Conservation (phyloP, 1,140 invertebrate genomes). For the Acyrthosiphon pisum region DNA sequence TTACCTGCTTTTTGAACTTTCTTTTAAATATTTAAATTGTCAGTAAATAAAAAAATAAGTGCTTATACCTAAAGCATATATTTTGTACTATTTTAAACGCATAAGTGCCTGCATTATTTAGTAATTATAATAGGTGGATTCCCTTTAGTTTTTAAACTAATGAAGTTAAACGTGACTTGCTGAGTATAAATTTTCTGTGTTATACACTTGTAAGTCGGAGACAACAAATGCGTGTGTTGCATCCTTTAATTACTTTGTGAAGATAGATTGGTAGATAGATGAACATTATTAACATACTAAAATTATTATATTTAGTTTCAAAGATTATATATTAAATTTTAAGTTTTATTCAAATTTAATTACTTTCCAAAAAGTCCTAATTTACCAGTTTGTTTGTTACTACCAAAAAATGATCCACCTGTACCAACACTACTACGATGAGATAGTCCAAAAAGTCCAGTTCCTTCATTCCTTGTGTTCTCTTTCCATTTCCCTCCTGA, state of each 20-base stretch:
- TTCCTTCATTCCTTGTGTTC: slow-evolving; percentile 59
- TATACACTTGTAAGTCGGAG: too few species aligned
- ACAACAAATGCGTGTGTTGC: too few species aligned
- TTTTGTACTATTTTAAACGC: too few species aligned
- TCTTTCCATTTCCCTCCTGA: slow-evolving; percentile 68
- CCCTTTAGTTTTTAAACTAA: too few species aligned
- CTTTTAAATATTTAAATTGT: too few species aligned
- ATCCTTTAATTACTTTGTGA: slow-evolving; percentile 62
- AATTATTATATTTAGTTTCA: not conserved
- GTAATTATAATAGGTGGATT: too few species aligned
- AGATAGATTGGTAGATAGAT: not conserved
- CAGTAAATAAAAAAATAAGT: too few species aligned
- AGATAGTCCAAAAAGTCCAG: slow-evolving; percentile 60
- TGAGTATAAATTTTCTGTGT: too few species aligned
- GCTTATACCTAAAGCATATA: too few species aligned
- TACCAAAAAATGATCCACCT: slow-evolving; percentile 58
- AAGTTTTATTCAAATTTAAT: not conserved
- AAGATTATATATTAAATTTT: not conserved
- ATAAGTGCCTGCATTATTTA: too few species aligned
- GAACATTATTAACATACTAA: slow-evolving; percentile 30
- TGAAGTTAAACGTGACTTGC: too few species aligned
- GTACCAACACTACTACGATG: slow-evolving; percentile 59
- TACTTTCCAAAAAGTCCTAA: slow-evolving; percentile 51
- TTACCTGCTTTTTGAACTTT: too few species aligned
- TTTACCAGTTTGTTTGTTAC: not conserved